phyloP scores from a whole-genome alignment of 2,888 invertebrate genomes.

The Subacronicta megacephala region DNA sequence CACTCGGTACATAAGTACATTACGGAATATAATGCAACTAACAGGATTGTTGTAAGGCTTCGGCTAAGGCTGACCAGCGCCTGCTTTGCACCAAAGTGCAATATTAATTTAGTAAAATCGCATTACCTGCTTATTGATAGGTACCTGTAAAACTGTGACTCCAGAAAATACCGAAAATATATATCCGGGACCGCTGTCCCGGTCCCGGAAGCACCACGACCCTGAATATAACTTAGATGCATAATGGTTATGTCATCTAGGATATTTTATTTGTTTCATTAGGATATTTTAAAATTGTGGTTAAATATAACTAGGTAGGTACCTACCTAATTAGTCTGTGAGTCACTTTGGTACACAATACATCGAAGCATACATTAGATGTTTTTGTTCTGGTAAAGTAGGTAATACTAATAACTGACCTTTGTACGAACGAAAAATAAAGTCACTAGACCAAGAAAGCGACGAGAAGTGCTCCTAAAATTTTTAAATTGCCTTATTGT shows the following conservation, averaged over 20 bases:
- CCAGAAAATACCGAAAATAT: too few relatives aligned
- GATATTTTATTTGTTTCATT: too few relatives aligned
- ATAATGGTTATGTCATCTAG: too few relatives aligned
- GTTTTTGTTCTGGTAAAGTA: constrained; percentile 14
- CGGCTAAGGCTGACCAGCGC: constrained; percentile 61
- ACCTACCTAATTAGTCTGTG: constrained; percentile 13
- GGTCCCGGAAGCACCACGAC: too few relatives aligned
- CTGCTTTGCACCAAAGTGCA: constrained; percentile 37
- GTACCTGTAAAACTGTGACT: too few relatives aligned
- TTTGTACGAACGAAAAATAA: constrained; percentile 4
- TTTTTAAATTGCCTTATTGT: constrained; percentile 45
- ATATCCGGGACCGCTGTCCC: too few relatives aligned
- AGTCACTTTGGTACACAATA: too few relatives aligned
- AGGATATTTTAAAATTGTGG: constrained; percentile 30
- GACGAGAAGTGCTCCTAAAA: constrained; percentile 33
- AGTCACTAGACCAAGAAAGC: constrained; percentile 22
- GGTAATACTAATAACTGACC: constrained; percentile 8
- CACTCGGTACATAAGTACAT: constrained; percentile 38
- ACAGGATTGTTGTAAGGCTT: constrained; percentile 78
- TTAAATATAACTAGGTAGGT: constrained; percentile 9
- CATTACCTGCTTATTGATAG: too few relatives aligned
- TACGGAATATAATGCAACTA: too few relatives aligned
- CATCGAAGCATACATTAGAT: constrained; percentile 26
- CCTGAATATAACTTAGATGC: too few relatives aligned
- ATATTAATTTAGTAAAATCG: constrained; percentile 52